Evolutionary conservation across 2,797 vertebrate species (phyloP).

Genomic region (Luscinia luscinia): DNA sequence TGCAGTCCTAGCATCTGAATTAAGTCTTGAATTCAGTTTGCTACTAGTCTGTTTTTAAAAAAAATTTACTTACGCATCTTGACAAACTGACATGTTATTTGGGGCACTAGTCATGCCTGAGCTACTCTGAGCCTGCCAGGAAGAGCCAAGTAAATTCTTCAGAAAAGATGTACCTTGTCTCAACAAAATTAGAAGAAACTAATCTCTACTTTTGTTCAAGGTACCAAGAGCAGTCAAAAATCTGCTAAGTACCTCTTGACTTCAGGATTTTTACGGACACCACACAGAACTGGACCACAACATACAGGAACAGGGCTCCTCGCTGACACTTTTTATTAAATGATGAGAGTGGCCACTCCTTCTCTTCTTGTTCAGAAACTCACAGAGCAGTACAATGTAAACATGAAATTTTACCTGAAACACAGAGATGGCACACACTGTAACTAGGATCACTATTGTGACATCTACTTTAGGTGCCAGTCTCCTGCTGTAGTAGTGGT

Average conservation of each 20-base stretch:
- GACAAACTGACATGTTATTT: neutral
- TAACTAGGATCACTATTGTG: constrained; percentile 90
- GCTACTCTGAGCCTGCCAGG: neutral
- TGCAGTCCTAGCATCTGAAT: neutral
- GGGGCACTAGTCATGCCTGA: neutral
- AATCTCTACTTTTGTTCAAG: neutral
- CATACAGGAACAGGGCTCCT: fast-evolving
- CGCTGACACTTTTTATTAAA: neutral
- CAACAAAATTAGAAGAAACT: neutral
- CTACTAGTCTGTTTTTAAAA: neutral
- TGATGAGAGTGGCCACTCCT: neutral
- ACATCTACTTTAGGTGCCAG: constrained; percentile 93
- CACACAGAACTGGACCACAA: neutral
- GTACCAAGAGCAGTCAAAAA: neutral
- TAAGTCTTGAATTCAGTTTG: neutral
- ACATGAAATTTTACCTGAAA: constrained; percentile 85
- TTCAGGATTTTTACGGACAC: neutral
- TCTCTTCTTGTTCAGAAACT: neutral
- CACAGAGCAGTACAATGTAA: neutral
- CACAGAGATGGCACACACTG: constrained; percentile 90
- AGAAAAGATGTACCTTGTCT: neutral
- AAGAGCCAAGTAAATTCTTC: neutral
- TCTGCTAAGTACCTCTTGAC: neutral
- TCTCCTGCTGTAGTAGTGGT: constrained; percentile 91
- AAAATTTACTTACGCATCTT: neutral